A percentile compares a stretch with the other conserved stretches of the same genome.
Evolutionary conservation across 30 jellyfish, hydroid and myxozoan genomes (phyloP).

Genomic region (Nemopilema nomurai): DNA sequence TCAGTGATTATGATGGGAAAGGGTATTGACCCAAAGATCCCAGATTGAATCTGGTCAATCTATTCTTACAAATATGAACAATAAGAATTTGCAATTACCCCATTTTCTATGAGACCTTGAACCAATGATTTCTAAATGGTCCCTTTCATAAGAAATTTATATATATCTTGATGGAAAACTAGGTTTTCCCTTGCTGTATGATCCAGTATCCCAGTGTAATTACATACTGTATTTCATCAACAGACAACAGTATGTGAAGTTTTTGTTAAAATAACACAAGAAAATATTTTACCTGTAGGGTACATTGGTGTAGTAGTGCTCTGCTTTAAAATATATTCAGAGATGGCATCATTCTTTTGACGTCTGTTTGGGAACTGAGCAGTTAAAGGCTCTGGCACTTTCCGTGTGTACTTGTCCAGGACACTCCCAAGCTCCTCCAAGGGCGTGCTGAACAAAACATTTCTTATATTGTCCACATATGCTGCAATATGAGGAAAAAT

Average conservation of each 20-base stretch:
- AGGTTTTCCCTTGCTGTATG: not conserved
- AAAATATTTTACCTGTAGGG: constrained; percentile 11
- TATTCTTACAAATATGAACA: not conserved
- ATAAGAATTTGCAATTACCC: not conserved
- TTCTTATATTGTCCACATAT: constrained; percentile 11
- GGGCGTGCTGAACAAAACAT: constrained; percentile 18
- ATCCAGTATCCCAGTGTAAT: not conserved
- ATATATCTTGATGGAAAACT: not conserved
- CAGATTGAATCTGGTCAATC: not conserved
- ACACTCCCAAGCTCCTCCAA: constrained; percentile 19
- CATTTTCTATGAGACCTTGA: not conserved
- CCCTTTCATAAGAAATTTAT: not conserved
- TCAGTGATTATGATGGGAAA: not conserved
- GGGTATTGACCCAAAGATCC: not conserved
- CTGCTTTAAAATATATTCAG: constrained; percentile 9
- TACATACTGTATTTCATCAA: not conserved
- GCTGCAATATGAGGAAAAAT: constrained; percentile 8
- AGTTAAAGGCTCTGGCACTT: constrained; percentile 16
- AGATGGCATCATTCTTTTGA: constrained; percentile 17
- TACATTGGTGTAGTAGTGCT: constrained; percentile 22
- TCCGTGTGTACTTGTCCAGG: constrained; percentile 7
- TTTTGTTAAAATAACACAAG: not conserved
- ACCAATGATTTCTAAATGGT: not conserved
- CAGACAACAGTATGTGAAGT: not conserved
- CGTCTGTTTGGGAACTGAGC: constrained; percentile 28